These are phyloP conservation scores for Maccullochella peelii DNA, from an alignment of 2,113 vertebrate species.

Conservation along the genomic window DNA sequence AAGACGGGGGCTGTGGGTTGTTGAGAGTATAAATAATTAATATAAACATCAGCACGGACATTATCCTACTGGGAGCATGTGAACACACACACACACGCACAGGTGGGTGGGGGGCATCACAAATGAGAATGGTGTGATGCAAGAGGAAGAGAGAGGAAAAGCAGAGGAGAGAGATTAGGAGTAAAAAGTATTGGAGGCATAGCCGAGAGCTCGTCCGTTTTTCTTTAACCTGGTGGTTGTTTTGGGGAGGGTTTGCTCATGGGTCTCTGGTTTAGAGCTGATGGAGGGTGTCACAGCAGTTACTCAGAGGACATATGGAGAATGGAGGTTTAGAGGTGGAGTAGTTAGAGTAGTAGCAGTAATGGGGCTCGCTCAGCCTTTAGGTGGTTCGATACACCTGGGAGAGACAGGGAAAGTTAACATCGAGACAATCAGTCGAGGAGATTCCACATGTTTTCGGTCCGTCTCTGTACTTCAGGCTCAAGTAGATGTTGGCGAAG, in stretches of 20 bases:
- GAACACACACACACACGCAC: conserved; percentile 51
- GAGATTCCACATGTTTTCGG: conserved; percentile 6
- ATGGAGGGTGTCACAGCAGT: conserved; percentile 40
- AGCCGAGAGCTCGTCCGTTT: not conserved
- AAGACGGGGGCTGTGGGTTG: conserved; percentile 39
- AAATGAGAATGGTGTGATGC: conserved; percentile 54
- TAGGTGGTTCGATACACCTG: conserved; percentile 50
- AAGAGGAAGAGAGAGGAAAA: conserved; percentile 18
- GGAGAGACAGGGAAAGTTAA: conserved; percentile 61
- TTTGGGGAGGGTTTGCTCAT: conserved; percentile 40
- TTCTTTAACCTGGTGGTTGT: conserved; percentile 57
- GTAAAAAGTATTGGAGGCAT: conserved; percentile 68
- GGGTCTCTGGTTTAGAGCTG: conserved; percentile 53
- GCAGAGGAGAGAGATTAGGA: conserved; percentile 55
- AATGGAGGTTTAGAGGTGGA: conserved; percentile 54
- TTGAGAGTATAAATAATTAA: conserved; percentile 11
- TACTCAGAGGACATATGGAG: conserved; percentile 52
- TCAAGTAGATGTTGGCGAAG: not conserved
- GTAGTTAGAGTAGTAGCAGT: conserved; percentile 41
- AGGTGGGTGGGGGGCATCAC: conserved; percentile 49
- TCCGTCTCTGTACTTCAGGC: conserved; percentile 2
- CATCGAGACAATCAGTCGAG: conserved; percentile 23
- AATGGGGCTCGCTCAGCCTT: conserved; percentile 35
- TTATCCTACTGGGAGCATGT: conserved; percentile 52
- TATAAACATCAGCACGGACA: conserved; percentile 37